Base-by-base conservation (phyloP, 1,140 invertebrate genomes). In the Cherax destructor region DNA sequence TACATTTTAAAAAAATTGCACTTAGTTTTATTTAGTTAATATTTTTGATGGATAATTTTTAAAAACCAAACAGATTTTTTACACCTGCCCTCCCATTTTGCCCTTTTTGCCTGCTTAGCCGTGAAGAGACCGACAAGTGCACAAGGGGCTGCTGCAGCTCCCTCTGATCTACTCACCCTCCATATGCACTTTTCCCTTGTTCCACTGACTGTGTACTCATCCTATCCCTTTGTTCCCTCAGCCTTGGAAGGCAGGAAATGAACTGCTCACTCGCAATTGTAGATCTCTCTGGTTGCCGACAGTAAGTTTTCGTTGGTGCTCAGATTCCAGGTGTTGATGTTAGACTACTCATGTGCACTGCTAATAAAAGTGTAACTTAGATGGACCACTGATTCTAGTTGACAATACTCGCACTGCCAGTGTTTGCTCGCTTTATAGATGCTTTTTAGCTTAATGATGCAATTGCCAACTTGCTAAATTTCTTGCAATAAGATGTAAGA, bases 191-290 rank as follows among this genome's bases (percentile, higher is more conserved):
- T 65, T 16, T 2, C 18, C 61, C 61, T 18, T 18, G 1, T 65
- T 65, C 21, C 21, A n/a, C 49, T 69, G 13, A 50, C 65, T 4
- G n/a, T 72, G 47, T 72, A 85, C 69, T 85, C 24, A 85, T 47
- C 83, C 49, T 85, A 85, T 85, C 56, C 83, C 83, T 85, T 85
- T 85, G 69, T 72, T 85, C 83, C 83, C 83, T 74, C 83, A 85
- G 83, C 13, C 83, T 50, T 85, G 83, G 83, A 85, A 85, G 83
- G 83, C 61, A 85, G 69, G 49, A 69, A 85, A 85, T 85, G 83
- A 85, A 85, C 83, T 72, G 41, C 50, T 81, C 49, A 24, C 49
- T 72, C 21, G 69, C 83, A 85, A 74, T 72, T 72, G 50, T 85
- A 72, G 69, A 56, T 56, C 65, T 85, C 83, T 85, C 69, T 85